These are phyloP conservation scores for Cotesia vestalis DNA, from an alignment of 1,140 invertebrate genomes.

Conservation along the genomic window DNA sequence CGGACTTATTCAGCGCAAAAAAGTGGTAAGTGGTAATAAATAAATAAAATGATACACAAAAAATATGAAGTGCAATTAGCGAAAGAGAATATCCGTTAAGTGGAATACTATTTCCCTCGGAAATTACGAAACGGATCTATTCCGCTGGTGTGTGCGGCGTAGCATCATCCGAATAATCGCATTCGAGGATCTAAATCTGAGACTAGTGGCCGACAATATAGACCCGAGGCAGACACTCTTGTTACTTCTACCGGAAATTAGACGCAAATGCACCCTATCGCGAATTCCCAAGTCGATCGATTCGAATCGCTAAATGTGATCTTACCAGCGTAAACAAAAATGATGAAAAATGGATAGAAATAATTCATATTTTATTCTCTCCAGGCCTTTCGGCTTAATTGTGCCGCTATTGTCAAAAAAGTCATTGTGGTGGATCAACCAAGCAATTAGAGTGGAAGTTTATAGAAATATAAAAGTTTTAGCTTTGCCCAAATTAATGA, in stretches of 20 bases:
- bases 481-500: background rate
- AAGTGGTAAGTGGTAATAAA: background rate
- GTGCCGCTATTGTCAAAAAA: conserved; percentile 4
- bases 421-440: conserved; percentile 6
- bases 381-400: background rate
- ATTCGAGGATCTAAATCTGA: conserved; percentile 21
- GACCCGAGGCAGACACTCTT: conserved; percentile 10
- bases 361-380: background rate
- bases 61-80: background rate
- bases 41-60: no score
- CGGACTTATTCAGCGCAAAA: background rate
- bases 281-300: no score
- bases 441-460: conserved; percentile 29
- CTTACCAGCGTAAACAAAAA: no score
- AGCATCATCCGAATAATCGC: conserved; percentile 32
- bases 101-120: conserved; percentile 37
- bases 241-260: conserved; percentile 32
- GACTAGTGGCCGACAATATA: conserved; percentile 39
- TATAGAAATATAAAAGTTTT: conserved; percentile 17
- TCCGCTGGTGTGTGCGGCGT: conserved; percentile 29
- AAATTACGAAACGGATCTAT: conserved; percentile 39
- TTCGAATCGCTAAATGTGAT: no score
- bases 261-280: background rate
- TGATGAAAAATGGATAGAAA: no score
- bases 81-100: conserved; percentile 21